Percentiles rank a stretch among this genome's conserved stretches.
Evolutionary conservation across 1,140 invertebrate genomes (phyloP).

Genomic region (Ridgeia piscesae): DNA sequence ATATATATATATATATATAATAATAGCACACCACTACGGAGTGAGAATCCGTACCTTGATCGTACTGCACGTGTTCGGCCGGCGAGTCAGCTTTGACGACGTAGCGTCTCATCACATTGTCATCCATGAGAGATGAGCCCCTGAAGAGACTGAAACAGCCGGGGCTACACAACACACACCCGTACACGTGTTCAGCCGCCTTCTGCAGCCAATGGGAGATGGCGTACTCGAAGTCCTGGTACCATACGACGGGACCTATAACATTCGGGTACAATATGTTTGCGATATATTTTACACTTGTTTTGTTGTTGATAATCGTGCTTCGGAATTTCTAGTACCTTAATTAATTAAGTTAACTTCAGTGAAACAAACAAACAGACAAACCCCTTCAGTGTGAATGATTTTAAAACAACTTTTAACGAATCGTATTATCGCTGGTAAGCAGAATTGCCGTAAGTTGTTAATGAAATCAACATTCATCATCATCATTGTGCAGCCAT

Average conservation of each 20-base stretch:
- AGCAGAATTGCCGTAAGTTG: not conserved
- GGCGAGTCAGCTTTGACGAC: constrained; percentile 46
- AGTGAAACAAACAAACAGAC: no score
- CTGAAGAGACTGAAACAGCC: constrained; percentile 55
- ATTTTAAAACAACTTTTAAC: not conserved
- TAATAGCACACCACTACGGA: not conserved
- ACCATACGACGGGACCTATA: constrained; percentile 54
- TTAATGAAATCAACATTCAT: not conserved
- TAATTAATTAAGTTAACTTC: not conserved
- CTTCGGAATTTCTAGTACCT: not conserved
- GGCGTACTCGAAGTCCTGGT: constrained; percentile 57
- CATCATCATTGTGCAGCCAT: no score
- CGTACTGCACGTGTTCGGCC: constrained; percentile 51
- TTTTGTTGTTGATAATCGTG: not conserved
- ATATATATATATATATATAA: no score
- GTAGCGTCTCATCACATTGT: constrained; percentile 51
- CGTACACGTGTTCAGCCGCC: constrained; percentile 52
- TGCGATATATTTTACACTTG: not conserved
- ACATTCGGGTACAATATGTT: constrained; percentile 12
- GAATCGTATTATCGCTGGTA: not conserved
- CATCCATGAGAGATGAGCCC: constrained; percentile 54
- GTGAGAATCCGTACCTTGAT: constrained; percentile 43
- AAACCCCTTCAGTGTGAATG: not conserved
- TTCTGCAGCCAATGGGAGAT: constrained; percentile 55
- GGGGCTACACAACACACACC: constrained; percentile 53